Conservation (phyloP, 2,113 vertebrate genomes). For the Corythornis cristatus region DNA sequence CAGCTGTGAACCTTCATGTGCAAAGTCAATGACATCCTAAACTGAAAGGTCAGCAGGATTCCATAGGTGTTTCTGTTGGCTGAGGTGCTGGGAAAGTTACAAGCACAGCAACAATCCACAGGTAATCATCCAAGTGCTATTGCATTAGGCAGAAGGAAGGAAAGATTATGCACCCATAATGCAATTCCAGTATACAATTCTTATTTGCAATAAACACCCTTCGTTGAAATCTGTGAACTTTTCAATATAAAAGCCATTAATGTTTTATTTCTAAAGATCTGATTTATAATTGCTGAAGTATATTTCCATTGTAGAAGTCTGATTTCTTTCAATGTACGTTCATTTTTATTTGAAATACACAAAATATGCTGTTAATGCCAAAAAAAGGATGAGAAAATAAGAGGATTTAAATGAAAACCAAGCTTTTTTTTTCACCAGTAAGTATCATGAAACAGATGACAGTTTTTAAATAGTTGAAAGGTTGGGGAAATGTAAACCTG, state of each 20-base stretch:
- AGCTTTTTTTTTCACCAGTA: background rate
- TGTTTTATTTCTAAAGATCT: background rate
- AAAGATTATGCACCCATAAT: background rate
- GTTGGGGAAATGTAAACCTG: background rate
- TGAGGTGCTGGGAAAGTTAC: background rate
- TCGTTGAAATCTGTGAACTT: background rate
- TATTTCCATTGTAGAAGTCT: background rate
- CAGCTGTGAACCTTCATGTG: background rate
- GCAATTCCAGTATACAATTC: background rate
- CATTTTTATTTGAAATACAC: constrained; percentile 26
- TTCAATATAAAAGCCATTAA: background rate
- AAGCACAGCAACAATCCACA: background rate
- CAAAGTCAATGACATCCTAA: background rate
- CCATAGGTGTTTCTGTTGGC: background rate
- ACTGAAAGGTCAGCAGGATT: background rate
- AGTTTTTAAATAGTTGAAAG: constrained; percentile 15
- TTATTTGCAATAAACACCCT: background rate
- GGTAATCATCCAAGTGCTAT: rapidly evolving
- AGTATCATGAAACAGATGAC: background rate
- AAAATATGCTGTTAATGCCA: background rate
- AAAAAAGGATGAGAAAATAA: constrained; percentile 2
- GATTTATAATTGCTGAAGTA: background rate
- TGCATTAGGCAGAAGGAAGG: background rate
- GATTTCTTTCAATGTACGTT: background rate
- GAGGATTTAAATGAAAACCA: constrained; percentile 14